phyloP scores from a whole-genome alignment of 2,113 vertebrate genomes.

The Lagopus leucura region DNA sequence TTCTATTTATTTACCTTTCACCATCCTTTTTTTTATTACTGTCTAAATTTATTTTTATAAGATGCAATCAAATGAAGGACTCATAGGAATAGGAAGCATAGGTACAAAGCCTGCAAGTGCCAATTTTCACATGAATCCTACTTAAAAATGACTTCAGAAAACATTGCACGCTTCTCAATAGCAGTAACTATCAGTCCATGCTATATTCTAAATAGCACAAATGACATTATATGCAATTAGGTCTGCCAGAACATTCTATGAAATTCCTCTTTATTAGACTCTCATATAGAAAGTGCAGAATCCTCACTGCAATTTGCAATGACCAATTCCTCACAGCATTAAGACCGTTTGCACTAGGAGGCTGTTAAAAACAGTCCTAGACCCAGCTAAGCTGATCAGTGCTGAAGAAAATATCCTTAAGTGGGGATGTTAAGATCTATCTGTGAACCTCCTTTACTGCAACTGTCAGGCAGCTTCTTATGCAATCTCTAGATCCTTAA shows the following conservation, averaged over 20 bases:
- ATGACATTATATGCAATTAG: background rate
- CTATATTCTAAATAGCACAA: slow-evolving; percentile 25
- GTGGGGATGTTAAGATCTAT: background rate
- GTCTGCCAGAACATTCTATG: background rate
- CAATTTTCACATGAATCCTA: slow-evolving; percentile 44
- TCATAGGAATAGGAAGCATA: background rate
- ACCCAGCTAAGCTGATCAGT: background rate
- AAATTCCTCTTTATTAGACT: background rate
- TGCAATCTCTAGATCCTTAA: background rate
- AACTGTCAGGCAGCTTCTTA: background rate
- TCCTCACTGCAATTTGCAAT: background rate
- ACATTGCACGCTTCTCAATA: slow-evolving; percentile 26
- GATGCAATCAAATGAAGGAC: background rate
- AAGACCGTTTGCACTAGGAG: background rate
- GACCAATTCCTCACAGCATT: background rate
- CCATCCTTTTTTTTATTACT: background rate
- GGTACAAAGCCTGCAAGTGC: background rate
- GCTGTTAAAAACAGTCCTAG: background rate
- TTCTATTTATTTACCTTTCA: slow-evolving; percentile 1
- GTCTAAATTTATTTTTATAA: background rate
- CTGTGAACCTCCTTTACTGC: background rate
- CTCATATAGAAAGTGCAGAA: background rate
- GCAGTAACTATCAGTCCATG: slow-evolving; percentile 52
- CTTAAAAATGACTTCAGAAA: slow-evolving; percentile 38
- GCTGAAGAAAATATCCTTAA: background rate